Evolutionary conservation across 2,113 vertebrate species (phyloP).

Genomic region (Xiphophorus couchianus): DNA sequence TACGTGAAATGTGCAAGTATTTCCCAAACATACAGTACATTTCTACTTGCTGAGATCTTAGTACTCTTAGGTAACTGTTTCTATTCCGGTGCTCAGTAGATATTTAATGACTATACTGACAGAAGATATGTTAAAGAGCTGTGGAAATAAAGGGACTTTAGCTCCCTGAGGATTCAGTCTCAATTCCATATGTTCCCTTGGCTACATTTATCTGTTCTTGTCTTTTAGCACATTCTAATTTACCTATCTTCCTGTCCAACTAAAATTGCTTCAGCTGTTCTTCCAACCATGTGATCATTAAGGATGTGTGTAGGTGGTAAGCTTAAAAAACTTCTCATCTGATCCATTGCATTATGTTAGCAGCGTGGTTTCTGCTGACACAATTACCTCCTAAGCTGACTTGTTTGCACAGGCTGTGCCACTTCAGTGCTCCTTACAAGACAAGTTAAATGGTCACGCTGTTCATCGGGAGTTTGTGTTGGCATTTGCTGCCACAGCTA

Average conservation of each 20-base stretch:
- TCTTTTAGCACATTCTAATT: constrained; percentile 51
- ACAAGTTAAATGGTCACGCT: constrained; percentile 26
- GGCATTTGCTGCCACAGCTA: constrained; percentile 40
- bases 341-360: constrained; percentile 27
- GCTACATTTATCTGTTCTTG: constrained; percentile 63
- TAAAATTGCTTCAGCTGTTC: constrained; percentile 3
- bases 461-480: constrained; percentile 31
- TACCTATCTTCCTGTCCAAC: constrained; percentile 38
- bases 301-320: constrained; percentile 4
- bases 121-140: constrained; percentile 1
- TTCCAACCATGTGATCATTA: background rate
- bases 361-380: background rate
- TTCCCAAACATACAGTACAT: background rate
- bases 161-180: constrained; percentile 19
- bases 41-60: background rate
- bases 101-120: background rate
- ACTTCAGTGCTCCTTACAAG: constrained; percentile 16
- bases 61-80: background rate
- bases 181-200: constrained; percentile 10
- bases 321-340: constrained; percentile 18
- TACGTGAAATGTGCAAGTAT: background rate
- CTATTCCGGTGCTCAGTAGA: background rate
- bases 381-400: constrained; percentile 7
- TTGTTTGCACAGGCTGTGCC: background rate
- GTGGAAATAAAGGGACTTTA: constrained; percentile 7